Conservation (phyloP, 2,113 vertebrate genomes). For the Myocastor coypus region DNA sequence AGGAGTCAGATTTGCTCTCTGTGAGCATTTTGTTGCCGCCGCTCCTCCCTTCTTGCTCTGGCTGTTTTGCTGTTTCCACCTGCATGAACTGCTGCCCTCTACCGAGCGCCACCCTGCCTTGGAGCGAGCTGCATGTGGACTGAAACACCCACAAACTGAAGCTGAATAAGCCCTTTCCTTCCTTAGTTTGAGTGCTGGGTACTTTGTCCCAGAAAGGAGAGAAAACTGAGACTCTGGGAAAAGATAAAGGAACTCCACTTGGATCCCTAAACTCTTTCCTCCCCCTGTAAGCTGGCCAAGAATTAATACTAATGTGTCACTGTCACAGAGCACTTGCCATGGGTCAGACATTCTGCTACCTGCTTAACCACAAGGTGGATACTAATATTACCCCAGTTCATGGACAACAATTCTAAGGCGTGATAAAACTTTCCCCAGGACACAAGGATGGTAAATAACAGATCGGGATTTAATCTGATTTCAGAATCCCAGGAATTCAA, state of each 20-base stretch:
- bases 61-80: too few relatives aligned
- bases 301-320: constrained; percentile 22
- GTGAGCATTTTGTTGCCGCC: too few relatives aligned
- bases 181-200: too few relatives aligned
- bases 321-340: too few relatives aligned
- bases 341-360: neutral
- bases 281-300: neutral
- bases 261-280: neutral
- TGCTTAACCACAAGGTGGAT: neutral
- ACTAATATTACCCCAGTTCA: neutral
- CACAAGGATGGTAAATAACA: neutral
- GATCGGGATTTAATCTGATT: neutral
- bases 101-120: too few relatives aligned
- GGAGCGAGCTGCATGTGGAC: too few relatives aligned
- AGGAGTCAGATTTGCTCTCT: too few relatives aligned
- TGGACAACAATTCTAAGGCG: neutral
- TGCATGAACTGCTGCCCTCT: too few relatives aligned
- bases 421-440: neutral
- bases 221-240: neutral
- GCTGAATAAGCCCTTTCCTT: too few relatives aligned
- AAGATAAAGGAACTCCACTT: neutral
- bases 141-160: too few relatives aligned
- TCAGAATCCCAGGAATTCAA: neutral
- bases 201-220: too few relatives aligned
- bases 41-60: too few relatives aligned